Percentiles rank a stretch among this genome's conserved stretches.
These are phyloP conservation scores for Cryptocephalus moraei DNA, from an alignment of 2,888 invertebrate genomes.

Conservation along the genomic window DNA sequence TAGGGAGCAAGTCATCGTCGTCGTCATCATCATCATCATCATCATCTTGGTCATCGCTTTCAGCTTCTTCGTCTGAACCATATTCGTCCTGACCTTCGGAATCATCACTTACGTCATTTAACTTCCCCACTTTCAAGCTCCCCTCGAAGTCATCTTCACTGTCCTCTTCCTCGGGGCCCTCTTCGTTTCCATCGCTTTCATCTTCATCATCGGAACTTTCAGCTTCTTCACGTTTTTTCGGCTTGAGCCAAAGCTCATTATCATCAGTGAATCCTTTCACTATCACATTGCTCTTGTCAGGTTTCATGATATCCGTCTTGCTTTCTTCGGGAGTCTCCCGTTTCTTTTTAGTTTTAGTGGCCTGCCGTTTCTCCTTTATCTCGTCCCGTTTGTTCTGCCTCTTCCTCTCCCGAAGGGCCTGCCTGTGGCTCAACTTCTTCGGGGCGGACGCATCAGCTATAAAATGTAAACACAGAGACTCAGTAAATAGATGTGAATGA, in stretches of 20 bases:
- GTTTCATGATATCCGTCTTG: too few species aligned
- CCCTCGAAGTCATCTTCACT: too few species aligned
- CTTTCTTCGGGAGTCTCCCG: conserved; percentile 10
- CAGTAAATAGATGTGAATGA: background rate
- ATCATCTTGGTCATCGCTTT: conserved; percentile 27
- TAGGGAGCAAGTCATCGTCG: conserved; percentile 59
- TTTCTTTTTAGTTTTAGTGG: conserved; percentile 4
- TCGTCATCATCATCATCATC: conserved; percentile 36
- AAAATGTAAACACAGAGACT: background rate
- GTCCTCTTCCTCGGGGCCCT: conserved; percentile 27
- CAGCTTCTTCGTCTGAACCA: conserved; percentile 14
- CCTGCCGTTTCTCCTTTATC: conserved; percentile 19
- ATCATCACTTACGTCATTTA: conserved; percentile 31
- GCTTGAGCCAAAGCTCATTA: conserved; percentile 60
- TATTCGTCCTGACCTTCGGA: conserved; percentile 29
- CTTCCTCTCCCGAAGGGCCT: conserved; percentile 24
- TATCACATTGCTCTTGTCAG: too few species aligned
- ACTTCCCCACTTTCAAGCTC: conserved; percentile 14
- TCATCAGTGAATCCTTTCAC: conserved; percentile 56
- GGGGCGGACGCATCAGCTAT: conserved; percentile 36
- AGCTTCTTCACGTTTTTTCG: conserved; percentile 35
- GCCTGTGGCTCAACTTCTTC: conserved; percentile 51
- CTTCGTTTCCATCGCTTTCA: conserved; percentile 1
- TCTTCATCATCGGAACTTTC: conserved; percentile 26
- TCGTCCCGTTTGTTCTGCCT: conserved; percentile 23